These are phyloP conservation scores for Eucidaris tribuloides DNA, from an alignment of 35 echinoderm and acorn worm species.

Conservation along the genomic window DNA sequence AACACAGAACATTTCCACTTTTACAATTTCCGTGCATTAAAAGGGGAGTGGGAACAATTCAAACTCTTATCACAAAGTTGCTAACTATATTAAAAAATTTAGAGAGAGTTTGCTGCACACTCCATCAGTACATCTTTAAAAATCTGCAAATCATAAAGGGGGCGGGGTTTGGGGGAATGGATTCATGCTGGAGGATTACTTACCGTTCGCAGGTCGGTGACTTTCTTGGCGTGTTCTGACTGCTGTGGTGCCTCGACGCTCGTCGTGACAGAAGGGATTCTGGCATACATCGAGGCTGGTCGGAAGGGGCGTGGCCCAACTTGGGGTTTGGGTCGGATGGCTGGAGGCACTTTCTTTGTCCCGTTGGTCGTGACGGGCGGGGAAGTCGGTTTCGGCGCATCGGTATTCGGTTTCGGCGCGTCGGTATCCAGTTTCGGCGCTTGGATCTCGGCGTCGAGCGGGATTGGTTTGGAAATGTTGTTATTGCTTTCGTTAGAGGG, in stretches of 20 bases:
- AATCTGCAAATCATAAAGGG: too few species aligned
- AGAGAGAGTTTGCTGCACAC: too few species aligned
- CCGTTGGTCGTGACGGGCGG: not conserved
- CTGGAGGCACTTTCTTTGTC: not conserved
- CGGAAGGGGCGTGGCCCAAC: not conserved
- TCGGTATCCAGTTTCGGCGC: not conserved
- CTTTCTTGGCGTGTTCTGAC: not conserved
- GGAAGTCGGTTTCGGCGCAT: too few species aligned
- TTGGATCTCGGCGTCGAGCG: not conserved
- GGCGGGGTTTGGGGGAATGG: too few species aligned
- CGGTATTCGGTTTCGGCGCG: too few species aligned
- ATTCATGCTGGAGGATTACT: too few species aligned
- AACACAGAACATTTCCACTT: too few species aligned
- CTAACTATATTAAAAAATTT: too few species aligned
- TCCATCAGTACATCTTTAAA: too few species aligned
- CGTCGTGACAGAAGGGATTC: not conserved
- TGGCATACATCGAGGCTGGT: slow-evolving; percentile 10
- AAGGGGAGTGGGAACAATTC: too few species aligned
- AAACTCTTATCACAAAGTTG: too few species aligned
- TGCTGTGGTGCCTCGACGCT: not conserved
- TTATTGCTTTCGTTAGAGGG: slow-evolving; percentile 20
- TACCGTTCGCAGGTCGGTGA: not conserved
- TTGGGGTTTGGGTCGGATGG: not conserved
- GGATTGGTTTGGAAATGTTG: not conserved
- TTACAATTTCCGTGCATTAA: too few species aligned